Percentiles rank a stretch among this genome's conserved stretches.
These are phyloP conservation scores for Torymus auratus DNA, from an alignment of 2,888 invertebrate species.

Conservation along the genomic window DNA sequence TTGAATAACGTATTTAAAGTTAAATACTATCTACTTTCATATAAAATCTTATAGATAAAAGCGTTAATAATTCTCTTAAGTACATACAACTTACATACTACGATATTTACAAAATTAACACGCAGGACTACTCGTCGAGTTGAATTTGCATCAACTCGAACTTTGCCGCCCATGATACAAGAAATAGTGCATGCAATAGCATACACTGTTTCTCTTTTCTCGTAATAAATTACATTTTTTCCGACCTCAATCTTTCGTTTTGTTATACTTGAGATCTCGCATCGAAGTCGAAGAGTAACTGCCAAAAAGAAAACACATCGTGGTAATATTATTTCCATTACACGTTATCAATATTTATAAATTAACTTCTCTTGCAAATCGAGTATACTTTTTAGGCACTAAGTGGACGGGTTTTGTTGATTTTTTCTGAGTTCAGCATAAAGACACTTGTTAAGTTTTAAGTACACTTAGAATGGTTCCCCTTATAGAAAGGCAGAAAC, in stretches of 20 bases:
- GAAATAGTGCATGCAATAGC: constrained; percentile 59
- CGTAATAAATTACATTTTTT: constrained; percentile 52
- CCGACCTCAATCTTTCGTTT: constrained; percentile 46
- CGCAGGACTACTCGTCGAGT: constrained; percentile 37
- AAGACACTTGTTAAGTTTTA: constrained; percentile 59
- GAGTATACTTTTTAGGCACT: constrained; percentile 66
- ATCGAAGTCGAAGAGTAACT: constrained; percentile 62
- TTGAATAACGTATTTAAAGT: constrained; percentile 60
- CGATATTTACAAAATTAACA: constrained; percentile 73
- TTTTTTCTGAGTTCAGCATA: constrained; percentile 39
- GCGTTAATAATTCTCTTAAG: constrained; percentile 60
- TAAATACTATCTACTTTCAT: constrained; percentile 68
- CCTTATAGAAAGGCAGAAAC: constrained; percentile 48
- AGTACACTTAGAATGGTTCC: constrained; percentile 67
- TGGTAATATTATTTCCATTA: constrained; percentile 42
- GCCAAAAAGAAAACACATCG: constrained; percentile 51
- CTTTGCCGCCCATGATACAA: constrained; percentile 31
- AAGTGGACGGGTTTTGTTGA: constrained; percentile 69
- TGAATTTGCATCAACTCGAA: constrained; percentile 37
- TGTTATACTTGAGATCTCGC: constrained; percentile 59
- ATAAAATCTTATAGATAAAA: constrained; percentile 70
- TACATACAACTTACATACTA: constrained; percentile 64
- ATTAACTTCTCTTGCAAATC: constrained; percentile 48
- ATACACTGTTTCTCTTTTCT: constrained; percentile 62
- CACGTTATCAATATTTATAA: constrained; percentile 34